Conservation (phyloP, 2,797 vertebrate genomes). For the Gadopsis marmoratus region DNA sequence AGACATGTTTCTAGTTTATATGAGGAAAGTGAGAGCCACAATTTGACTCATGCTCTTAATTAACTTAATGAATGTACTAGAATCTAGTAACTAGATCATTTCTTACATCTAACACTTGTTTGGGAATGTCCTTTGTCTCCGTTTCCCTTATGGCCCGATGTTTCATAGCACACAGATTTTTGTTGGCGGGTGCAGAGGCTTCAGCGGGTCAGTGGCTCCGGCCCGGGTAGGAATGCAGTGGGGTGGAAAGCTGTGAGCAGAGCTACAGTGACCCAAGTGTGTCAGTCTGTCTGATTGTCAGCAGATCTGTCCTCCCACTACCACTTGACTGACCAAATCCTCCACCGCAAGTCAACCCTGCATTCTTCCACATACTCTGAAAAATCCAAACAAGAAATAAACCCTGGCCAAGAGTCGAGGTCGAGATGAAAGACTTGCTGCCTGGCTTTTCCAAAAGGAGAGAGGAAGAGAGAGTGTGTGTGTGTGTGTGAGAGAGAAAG, state of each 20-base stretch:
- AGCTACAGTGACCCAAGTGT: slow-evolving; percentile 72
- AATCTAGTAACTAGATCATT: not conserved
- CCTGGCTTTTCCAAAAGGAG: slow-evolving; percentile 49
- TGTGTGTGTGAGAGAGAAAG: slow-evolving; percentile 28
- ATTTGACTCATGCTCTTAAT: slow-evolving; percentile 7
- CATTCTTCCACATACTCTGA: slow-evolving; percentile 58
- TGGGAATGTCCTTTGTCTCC: slow-evolving; percentile 19
- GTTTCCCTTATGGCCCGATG: slow-evolving; percentile 15
- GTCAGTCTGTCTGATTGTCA: slow-evolving; percentile 73
- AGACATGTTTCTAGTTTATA: not conserved
- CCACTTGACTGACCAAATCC: slow-evolving; percentile 72
- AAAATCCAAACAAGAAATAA: not conserved
- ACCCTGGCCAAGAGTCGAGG: slow-evolving; percentile 74
- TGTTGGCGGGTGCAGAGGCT: slow-evolving; percentile 45
- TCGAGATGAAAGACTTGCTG: slow-evolving; percentile 73
- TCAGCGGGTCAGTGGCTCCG: slow-evolving; percentile 42
- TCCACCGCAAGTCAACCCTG: slow-evolving; percentile 58
- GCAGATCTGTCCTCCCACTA: slow-evolving; percentile 78
- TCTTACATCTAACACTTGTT: not conserved
- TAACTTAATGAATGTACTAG: not conserved
- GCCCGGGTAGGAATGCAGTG: slow-evolving; percentile 62
- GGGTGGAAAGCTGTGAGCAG: slow-evolving; percentile 58
- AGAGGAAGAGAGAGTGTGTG: slow-evolving; percentile 40
- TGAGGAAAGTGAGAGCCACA: not conserved
- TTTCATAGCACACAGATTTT: slow-evolving; percentile 34